Evolutionary conservation across 2,888 invertebrate species (phyloP).

Genomic region (Cremastinae sp.): DNA sequence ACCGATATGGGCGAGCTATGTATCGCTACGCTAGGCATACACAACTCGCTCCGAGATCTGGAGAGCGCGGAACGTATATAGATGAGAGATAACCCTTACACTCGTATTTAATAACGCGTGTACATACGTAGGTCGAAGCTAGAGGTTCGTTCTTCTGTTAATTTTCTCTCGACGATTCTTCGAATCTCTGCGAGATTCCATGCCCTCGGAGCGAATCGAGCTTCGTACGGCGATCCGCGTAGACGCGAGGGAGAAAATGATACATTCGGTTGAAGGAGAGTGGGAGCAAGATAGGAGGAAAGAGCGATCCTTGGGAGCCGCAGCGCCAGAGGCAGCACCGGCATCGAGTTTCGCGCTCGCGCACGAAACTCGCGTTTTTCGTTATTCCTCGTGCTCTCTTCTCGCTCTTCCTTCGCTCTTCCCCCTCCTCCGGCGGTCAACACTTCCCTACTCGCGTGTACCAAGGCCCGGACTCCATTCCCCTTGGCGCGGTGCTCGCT

Average conservation of each 20-base stretch:
- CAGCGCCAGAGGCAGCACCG: conserved; percentile 38
- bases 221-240: not conserved
- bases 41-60: too few species aligned
- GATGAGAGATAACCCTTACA: too few species aligned
- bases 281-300: too few species aligned
- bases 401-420: not conserved
- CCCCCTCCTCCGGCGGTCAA: not conserved
- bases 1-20: not conserved
- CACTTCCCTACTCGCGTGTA: conserved; percentile 35
- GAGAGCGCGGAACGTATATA: too few species aligned
- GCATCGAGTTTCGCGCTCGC: conserved; percentile 8
- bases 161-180: too few species aligned
- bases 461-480: conserved; percentile 21
- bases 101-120: too few species aligned
- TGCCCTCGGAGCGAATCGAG: too few species aligned
- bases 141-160: too few species aligned
- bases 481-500: conserved; percentile 32
- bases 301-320: not conserved
- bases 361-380: conserved; percentile 32
- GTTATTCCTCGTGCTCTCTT: conserved; percentile 51
- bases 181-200: too few species aligned
- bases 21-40: too few species aligned
- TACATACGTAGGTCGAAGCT: too few species aligned
- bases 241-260: conserved; percentile 1
- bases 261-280: too few species aligned